phyloP scores from a whole-genome alignment of 1,140 invertebrate genomes.

The Drosophila athabasca region DNA sequence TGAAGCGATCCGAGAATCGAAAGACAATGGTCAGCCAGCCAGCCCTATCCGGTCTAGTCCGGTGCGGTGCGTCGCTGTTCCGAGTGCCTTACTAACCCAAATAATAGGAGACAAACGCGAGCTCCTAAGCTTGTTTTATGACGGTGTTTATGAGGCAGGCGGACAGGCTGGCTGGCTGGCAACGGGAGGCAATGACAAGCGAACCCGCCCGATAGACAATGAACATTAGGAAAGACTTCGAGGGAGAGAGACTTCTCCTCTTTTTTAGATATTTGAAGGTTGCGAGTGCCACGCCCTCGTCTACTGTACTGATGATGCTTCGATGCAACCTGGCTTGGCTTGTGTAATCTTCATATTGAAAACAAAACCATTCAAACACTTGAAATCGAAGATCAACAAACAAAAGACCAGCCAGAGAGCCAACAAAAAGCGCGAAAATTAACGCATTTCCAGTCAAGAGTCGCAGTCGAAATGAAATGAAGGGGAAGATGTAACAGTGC shows the following conservation, averaged over 20 bases:
- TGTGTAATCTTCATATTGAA: constrained; percentile 43
- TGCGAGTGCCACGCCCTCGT: constrained; percentile 25
- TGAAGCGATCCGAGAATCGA: constrained; percentile 29
- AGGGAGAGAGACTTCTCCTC: constrained; percentile 31
- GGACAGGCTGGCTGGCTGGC: constrained; percentile 14
- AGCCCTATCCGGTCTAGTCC: constrained; percentile 36
- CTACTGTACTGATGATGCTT: no score
- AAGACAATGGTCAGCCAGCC: constrained; percentile 43
- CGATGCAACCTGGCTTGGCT: constrained; percentile 23
- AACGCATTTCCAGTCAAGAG: constrained; percentile 30
- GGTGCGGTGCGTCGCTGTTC: constrained; percentile 28
- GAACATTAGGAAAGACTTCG: constrained; percentile 24
- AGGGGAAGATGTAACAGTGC: constrained; percentile 39
- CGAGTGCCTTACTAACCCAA: constrained; percentile 69
- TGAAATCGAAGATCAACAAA: constrained; percentile 42
- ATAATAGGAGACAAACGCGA: constrained; percentile 55
- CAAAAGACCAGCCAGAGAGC: constrained; percentile 23
- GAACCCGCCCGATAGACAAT: constrained; percentile 59
- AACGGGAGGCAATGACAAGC: neutral
- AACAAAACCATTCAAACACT: constrained; percentile 46
- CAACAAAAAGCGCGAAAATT: constrained; percentile 68
- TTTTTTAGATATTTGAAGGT: constrained; percentile 49
- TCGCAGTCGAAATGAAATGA: neutral
- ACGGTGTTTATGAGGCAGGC: constrained; percentile 48
- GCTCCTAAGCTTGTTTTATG: constrained; percentile 71